Conservation (phyloP, 1,140 invertebrate species). For the Camponotus pennsylvanicus region DNA sequence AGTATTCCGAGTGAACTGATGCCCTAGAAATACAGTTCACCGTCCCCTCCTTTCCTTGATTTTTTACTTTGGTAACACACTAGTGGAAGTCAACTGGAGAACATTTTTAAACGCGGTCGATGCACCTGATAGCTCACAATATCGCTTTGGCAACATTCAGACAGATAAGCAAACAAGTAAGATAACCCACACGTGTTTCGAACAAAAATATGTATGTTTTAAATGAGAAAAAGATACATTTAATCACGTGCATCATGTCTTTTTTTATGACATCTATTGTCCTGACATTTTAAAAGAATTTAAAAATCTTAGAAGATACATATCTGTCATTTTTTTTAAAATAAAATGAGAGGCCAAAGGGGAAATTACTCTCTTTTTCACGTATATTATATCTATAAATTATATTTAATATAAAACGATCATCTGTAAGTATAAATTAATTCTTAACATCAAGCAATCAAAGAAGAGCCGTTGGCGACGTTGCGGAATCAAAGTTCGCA, state of each 20-base stretch:
- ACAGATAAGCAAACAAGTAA: background rate
- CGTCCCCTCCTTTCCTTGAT: too few relatives aligned
- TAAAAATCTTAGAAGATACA: background rate
- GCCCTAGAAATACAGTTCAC: background rate
- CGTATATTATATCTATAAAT: background rate
- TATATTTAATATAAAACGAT: background rate
- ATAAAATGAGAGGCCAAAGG: background rate
- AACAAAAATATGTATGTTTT: background rate
- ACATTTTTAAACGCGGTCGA: background rate
- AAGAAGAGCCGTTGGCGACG: constrained; percentile 7
- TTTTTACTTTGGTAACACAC: background rate
- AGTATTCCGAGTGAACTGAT: background rate
- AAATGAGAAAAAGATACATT: background rate
- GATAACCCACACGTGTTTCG: background rate
- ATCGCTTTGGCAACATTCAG: background rate
- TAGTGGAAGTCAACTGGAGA: background rate
- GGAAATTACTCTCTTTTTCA: background rate
- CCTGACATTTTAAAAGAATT: background rate
- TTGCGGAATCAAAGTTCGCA: background rate
- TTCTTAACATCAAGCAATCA: constrained; percentile 1
- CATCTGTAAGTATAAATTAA: background rate
- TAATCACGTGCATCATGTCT: background rate
- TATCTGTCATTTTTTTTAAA: background rate
- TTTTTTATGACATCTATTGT: background rate
- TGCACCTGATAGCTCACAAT: background rate